Base-by-base conservation (phyloP, 2,888 invertebrate genomes). In the Tachina grossa region DNA sequence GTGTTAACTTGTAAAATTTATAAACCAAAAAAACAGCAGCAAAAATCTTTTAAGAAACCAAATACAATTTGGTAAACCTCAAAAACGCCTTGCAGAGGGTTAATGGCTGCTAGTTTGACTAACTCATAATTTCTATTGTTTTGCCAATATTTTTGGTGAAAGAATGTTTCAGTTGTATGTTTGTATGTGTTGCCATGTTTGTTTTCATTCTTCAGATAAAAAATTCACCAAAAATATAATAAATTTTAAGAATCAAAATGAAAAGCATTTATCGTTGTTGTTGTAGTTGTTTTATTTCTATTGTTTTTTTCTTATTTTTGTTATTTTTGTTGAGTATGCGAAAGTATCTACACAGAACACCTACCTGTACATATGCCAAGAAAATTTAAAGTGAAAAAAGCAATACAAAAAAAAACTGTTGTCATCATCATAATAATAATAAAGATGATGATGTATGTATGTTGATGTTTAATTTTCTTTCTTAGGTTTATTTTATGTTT, bases 311-410 rank as follows among this genome's bases (percentile, higher is more conserved):
- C 19, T 31, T 31, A 1, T 6, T 1, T 6, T 31, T 31, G 6
- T 5, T 31, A 31, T 31, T 55, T 51, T 31, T 6, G 31, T 55
- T 65, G 11, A 39, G 19, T 19, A 47, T 47, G 66, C 2, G 45
- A 63, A 31, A 66, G 65, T 19, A 47, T 39, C 10, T 22, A 57
- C 78, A 31, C 31, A 31, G 3, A 31, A 31, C 31, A 79, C 71
- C 71, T 79, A 79, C 71, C 71, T 79, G 79, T 63, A 45, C 55
- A 63, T 63, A 53, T 71, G 47, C 45, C 43, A 63, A 79, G 39
- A 47, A 68, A 74, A 41, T 16, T 53, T 11, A 13, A 14, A n/a
- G 31, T 11, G 11, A 45, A 79, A 51, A 63, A 68, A 2, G 16
- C 10, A 9, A 57, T 6, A n/a, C 9, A 45, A 49, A 51, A 9